Evolutionary conservation across 2,113 vertebrate genomes (phyloP).

Genomic region (Natator depressus): DNA sequence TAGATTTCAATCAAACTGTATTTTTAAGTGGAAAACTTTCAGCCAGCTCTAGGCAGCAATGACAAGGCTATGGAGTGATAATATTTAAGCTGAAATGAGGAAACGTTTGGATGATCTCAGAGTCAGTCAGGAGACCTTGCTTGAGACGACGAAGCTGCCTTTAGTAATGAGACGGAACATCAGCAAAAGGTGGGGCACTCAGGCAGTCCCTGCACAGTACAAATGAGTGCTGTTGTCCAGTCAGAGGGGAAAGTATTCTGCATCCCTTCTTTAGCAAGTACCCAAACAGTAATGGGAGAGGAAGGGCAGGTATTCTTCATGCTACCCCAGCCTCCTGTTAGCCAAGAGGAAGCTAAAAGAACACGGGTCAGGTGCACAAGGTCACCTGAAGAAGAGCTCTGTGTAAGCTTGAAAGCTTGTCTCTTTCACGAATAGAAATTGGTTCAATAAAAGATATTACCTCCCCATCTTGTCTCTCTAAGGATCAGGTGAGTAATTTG

Average conservation of each 20-base stretch:
- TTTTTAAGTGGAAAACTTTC: background rate
- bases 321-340: background rate
- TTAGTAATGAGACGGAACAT: background rate
- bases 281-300: background rate
- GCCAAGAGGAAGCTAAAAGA: background rate
- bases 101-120: conserved; percentile 14
- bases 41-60: conserved; percentile 4
- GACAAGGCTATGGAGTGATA: conserved; percentile 15
- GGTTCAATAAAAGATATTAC: too few species aligned
- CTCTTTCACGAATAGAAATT: too few species aligned
- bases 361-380: background rate
- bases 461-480: too few species aligned
- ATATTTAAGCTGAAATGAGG: conserved; percentile 3
- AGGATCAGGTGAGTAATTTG: background rate
- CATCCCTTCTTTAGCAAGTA: background rate
- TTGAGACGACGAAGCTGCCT: background rate
- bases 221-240: background rate
- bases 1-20: background rate
- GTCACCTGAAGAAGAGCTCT: too few species aligned
- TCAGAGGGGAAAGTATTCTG: background rate
- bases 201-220: background rate
- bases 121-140: background rate
- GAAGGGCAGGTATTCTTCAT: background rate
- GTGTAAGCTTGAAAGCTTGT: too few species aligned
- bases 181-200: background rate